A percentile compares a stretch with the other conserved stretches of the same genome.
phyloP scores from a whole-genome alignment of 2,888 invertebrate genomes.

The Priocnemis perturbator region DNA sequence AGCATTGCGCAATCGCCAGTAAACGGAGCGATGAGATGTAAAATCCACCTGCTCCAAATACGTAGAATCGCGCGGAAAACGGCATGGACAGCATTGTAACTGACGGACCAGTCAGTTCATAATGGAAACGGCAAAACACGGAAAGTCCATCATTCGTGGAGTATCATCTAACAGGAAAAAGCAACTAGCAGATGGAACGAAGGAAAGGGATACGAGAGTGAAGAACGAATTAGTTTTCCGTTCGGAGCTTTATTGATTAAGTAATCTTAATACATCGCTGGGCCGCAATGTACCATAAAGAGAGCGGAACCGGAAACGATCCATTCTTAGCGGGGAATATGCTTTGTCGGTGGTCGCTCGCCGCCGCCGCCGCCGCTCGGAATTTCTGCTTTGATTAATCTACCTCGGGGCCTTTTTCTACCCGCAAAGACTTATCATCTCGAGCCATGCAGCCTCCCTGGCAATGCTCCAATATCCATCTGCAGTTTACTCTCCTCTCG shows the following conservation, averaged over 20 bases:
- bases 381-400: constrained; percentile 75
- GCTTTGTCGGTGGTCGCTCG: constrained; percentile 72
- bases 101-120: no score
- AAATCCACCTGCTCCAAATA: no score
- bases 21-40: no score
- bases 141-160: no score
- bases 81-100: no score
- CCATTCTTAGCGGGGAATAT: constrained; percentile 75
- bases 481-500: constrained; percentile 30
- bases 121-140: no score
- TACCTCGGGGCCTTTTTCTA: constrained; percentile 49
- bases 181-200: constrained; percentile 13
- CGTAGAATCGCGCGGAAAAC: no score
- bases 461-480: constrained; percentile 46
- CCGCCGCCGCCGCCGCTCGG: constrained; percentile 51
- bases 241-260: constrained; percentile 73
- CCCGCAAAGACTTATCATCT: constrained; percentile 59
- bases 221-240: constrained; percentile 71
- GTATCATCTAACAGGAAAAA: no score
- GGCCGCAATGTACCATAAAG: constrained; percentile 76
- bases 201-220: constrained; percentile 31
- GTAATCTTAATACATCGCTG: constrained; percentile 76
- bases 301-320: constrained; percentile 75
- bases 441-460: constrained; percentile 51
- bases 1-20: no score